Conservation (phyloP, 2,113 vertebrate species). For the Gallinago media region DNA sequence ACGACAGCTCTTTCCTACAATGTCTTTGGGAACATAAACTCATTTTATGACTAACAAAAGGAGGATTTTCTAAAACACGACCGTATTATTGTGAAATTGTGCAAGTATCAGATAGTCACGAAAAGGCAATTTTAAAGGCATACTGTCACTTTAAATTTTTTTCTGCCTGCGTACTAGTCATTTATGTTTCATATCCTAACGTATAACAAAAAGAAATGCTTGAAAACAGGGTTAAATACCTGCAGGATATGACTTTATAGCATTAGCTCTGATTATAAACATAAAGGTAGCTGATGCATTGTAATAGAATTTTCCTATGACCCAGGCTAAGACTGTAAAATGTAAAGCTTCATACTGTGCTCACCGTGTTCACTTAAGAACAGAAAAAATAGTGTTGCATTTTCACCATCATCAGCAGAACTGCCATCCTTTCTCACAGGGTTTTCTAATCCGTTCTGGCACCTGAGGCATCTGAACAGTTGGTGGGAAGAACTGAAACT, state of each 20-base stretch:
- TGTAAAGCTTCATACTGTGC: constrained; percentile 22
- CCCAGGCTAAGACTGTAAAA: constrained; percentile 18
- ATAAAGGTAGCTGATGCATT: constrained; percentile 42
- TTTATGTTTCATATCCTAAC: background rate
- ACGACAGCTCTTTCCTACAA: background rate
- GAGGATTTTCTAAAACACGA: background rate
- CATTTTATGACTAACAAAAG: background rate
- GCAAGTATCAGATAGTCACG: background rate
- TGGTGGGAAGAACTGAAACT: constrained; percentile 60
- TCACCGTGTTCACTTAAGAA: constrained; percentile 50
- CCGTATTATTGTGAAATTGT: background rate
- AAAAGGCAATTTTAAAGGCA: constrained; percentile 10
- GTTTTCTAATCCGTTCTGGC: constrained; percentile 70
- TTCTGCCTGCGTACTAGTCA: background rate
- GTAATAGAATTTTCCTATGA: constrained; percentile 25
- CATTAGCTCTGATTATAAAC: constrained; percentile 68
- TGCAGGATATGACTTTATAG: constrained; percentile 17
- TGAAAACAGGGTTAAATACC: constrained; percentile 33
- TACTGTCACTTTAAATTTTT: background rate
- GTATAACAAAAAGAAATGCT: background rate
- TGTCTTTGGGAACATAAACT: background rate
- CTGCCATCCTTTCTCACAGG: constrained; percentile 71
- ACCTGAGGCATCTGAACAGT: constrained; percentile 68
- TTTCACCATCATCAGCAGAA: constrained; percentile 72
- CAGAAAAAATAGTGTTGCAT: constrained; percentile 53